Conservation (phyloP, 53 echinoderm and acorn worm genomes). For the Paracentrotus lividus region DNA sequence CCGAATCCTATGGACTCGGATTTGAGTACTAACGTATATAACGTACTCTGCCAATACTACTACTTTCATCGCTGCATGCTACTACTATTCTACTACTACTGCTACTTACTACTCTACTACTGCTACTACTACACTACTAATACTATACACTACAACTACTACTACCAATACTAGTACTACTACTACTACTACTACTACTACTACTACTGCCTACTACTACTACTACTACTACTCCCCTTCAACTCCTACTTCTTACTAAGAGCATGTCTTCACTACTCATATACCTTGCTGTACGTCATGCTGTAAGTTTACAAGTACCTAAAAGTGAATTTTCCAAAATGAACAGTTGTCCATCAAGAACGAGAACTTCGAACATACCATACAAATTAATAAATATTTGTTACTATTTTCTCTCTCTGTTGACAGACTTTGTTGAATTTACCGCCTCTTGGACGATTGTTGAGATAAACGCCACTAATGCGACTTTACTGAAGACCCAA, state of each 20-base stretch:
- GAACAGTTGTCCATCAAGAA: too few relatives aligned
- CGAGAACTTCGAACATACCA: too few relatives aligned
- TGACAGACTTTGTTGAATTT: constrained; percentile 10
- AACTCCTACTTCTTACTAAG: background rate
- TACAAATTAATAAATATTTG: background rate
- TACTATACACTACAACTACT: too few relatives aligned
- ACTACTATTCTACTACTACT: background rate
- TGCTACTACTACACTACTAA: background rate
- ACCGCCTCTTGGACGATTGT: background rate
- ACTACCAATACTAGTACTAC: too few relatives aligned
- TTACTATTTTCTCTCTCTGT: background rate
- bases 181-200: background rate
- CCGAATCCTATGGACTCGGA: too few relatives aligned
- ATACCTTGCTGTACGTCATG: too few relatives aligned
- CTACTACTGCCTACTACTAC: background rate
- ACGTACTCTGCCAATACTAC: too few relatives aligned
- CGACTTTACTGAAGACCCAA: background rate
- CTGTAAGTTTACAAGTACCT: too few relatives aligned
- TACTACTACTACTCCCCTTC: background rate
- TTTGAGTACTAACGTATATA: too few relatives aligned
- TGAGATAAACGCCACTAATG: background rate
- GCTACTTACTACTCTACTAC: background rate
- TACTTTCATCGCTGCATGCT: too few relatives aligned
- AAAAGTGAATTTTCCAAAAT: too few relatives aligned
- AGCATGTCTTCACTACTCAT: too few relatives aligned